Percentiles rank a stretch among this genome's conserved stretches.
Conservation (phyloP, 2,113 vertebrate genomes). For the Psettodes erumei region DNA sequence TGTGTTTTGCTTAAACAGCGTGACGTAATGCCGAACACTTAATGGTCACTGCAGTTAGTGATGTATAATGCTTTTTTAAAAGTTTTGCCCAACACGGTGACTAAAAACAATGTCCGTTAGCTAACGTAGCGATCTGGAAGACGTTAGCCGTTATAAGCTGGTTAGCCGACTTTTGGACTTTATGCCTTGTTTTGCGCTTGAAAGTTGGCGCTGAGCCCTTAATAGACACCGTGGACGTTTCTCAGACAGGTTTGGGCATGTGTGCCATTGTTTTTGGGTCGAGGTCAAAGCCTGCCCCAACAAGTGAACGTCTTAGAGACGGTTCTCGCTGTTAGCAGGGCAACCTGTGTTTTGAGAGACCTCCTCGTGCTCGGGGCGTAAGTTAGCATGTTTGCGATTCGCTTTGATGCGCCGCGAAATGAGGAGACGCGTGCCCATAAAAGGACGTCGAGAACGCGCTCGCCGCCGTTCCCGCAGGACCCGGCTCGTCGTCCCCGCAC, state of each 20-base stretch:
- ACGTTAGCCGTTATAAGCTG: background rate
- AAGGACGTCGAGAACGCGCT: background rate
- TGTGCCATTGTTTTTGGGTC: slow-evolving; percentile 54
- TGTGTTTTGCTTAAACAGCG: accelerated
- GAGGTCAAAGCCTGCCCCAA: slow-evolving; percentile 38
- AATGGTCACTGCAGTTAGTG: accelerated
- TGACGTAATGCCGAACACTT: accelerated
- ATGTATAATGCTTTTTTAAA: background rate
- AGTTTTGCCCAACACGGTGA: background rate
- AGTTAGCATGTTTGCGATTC: background rate
- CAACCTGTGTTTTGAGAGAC: slow-evolving; percentile 12
- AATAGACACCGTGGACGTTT: background rate
- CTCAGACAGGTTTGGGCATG: slow-evolving; percentile 39
- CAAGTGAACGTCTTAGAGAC: slow-evolving; percentile 13
- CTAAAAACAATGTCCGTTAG: slow-evolving; percentile 54
- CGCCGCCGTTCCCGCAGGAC: background rate
- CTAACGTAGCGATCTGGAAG: slow-evolving; percentile 2
- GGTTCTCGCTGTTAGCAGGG: background rate
- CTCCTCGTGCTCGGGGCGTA: background rate
- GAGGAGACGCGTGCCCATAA: too few relatives aligned
- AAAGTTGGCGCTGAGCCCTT: background rate
- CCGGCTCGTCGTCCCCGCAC: background rate
- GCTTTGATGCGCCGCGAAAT: background rate
- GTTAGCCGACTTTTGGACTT: background rate
- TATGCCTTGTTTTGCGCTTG: background rate